A percentile compares a stretch with the other conserved stretches of the same genome.
Evolutionary conservation across 2,113 vertebrate genomes (phyloP).

Genomic region (Nycticorax nycticorax): DNA sequence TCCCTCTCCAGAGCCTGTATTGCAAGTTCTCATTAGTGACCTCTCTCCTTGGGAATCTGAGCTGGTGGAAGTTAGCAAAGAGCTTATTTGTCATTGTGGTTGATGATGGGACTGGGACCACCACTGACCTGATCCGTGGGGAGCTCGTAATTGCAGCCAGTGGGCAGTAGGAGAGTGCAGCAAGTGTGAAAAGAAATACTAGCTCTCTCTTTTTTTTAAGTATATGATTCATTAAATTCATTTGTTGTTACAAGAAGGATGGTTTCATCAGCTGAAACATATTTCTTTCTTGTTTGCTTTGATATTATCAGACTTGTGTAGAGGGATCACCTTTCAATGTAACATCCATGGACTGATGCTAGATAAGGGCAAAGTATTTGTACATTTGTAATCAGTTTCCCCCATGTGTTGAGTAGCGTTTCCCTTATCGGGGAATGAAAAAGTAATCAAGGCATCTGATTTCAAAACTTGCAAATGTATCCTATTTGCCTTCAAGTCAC

Average conservation of each 20-base stretch:
- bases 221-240: neutral
- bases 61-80: neutral
- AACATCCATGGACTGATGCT: neutral
- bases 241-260: neutral
- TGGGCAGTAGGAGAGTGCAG: neutral
- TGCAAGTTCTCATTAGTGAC: neutral
- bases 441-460: constrained; percentile 28
- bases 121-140: neutral
- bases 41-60: neutral
- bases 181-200: neutral
- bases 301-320: constrained; percentile 21
- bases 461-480: constrained; percentile 36
- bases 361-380: constrained; percentile 37
- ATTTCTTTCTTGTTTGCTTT: constrained; percentile 50
- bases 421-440: neutral
- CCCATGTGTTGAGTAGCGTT: constrained; percentile 19
- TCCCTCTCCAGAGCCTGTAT: neutral
- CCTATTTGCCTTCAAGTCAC: neutral
- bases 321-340: constrained; percentile 5
- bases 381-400: constrained; percentile 16
- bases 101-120: neutral
- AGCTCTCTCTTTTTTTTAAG: neutral
- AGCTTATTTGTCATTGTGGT: neutral
- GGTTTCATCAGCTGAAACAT: constrained; percentile 17
- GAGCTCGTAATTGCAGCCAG: neutral